phyloP scores from a whole-genome alignment of 2,888 invertebrate genomes.

The Agrochola litura region DNA sequence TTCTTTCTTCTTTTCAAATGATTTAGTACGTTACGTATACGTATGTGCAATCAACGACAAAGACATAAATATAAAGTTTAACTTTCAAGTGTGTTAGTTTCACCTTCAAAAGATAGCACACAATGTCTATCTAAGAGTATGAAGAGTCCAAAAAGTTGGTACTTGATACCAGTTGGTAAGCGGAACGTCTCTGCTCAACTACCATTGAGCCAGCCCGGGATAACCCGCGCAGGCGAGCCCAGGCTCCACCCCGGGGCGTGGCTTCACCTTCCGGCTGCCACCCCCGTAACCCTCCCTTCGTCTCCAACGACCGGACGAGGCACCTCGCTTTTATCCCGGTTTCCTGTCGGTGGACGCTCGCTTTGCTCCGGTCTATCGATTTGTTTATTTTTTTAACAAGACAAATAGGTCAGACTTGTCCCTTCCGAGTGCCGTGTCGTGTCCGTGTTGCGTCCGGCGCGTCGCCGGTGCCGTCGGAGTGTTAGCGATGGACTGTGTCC shows the following conservation, averaged over 20 bases:
- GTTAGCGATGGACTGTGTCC: conserved; percentile 67
- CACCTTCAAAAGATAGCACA: conserved; percentile 53
- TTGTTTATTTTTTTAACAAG: conserved; percentile 89
- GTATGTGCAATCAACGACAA: conserved; percentile 1
- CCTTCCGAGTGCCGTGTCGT: conserved; percentile 77
- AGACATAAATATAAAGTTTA: conserved; percentile 23
- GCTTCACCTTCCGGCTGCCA: conserved; percentile 64
- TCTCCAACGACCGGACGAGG: conserved; percentile 77
- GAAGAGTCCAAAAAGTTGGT: conserved; percentile 58
- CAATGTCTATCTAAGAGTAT: conserved; percentile 36
- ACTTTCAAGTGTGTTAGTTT: conserved; percentile 50
- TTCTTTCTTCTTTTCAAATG: too few species aligned
- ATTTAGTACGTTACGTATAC: conserved; percentile 5
- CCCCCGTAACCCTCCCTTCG: conserved; percentile 66
- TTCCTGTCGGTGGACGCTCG: conserved; percentile 90
- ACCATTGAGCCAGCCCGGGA: conserved; percentile 60
- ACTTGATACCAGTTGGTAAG: conserved; percentile 42
- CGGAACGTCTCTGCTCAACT: conserved; percentile 41
- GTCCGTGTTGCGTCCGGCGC: conserved; percentile 68
- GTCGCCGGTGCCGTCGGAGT: conserved; percentile 65
- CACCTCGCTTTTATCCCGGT: conserved; percentile 88
- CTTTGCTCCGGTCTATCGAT: conserved; percentile 87
- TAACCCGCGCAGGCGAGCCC: conserved; percentile 73
- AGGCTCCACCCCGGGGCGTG: conserved; percentile 77
- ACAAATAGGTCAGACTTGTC: conserved; percentile 80